Evolutionary conservation across 2,888 invertebrate genomes (phyloP), one percentile per base, ranked within the genome.

Genomic region (Eupithecia tripunctaria): DNA sequence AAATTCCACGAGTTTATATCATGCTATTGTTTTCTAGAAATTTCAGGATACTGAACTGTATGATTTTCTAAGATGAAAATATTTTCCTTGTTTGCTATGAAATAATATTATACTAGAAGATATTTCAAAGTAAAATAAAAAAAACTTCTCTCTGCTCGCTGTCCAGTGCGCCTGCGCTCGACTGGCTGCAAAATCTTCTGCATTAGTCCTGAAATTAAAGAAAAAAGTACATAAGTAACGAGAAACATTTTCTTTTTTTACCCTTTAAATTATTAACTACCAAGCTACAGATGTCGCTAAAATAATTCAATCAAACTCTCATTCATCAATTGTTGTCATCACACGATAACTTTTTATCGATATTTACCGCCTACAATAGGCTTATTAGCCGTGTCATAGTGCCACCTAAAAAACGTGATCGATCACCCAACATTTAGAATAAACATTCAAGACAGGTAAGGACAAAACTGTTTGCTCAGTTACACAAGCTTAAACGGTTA

Each of bases 321-420:
- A 90, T 91, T 88, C 78, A 90, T 91, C 88, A 89, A 88, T 87
- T 86, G 90, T 82, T 89, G 91, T 90, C 88, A 88, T 82, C 82
- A 76, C 76, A 74, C 77, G 75, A 79, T 78, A 81, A 67, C 80
- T 84, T 85, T 88, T 88, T 89, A 89, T 89, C 90, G 89, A 90
- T 87, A 80, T 82, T 84, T 85, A 85, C 86, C 83, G 80, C 80
- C 80, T 81, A 80, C 87, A 88, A 87, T 87, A 76, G 81, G 84
- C 73, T 78, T 88, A 87, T 86, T 82, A 85, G 84, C 83, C 87
- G 85, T 87, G 82, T 85, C 87, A 89, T 84, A 84, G 86, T 86
- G 89, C 84, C 70, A 79, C 82, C 82, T 86, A 86, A 86, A 87
- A 86, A 87, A 86, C 88, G 70, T 75, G 85, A 93, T 93, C 91